These are phyloP conservation scores for Globodera rostochiensis DNA, from an alignment of 1,140 invertebrate species.

Conservation along the genomic window DNA sequence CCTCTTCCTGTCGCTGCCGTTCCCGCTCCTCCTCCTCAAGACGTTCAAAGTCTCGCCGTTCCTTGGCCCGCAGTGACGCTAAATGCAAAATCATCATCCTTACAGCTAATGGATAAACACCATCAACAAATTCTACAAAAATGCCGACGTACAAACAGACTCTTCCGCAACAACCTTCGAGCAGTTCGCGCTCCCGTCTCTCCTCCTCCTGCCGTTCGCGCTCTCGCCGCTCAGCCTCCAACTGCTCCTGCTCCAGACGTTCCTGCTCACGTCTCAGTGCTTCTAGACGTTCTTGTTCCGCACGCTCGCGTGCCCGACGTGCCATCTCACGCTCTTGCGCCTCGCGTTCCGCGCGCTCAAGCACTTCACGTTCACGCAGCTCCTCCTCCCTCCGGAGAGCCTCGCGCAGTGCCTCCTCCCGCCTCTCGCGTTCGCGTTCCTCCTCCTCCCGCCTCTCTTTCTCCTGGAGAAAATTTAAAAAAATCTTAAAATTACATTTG, in stretches of 20 bases:
- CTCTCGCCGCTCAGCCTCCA: conserved; percentile 58
- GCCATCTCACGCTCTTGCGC: conserved; percentile 32
- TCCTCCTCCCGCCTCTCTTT: conserved; percentile 57
- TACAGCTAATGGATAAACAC: too few species aligned
- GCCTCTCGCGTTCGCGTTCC: conserved; percentile 52
- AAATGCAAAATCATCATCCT: conserved; percentile 10
- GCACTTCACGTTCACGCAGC: conserved; percentile 42
- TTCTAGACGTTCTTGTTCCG: conserved; percentile 60
- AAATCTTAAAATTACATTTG: too few species aligned
- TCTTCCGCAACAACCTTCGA: conserved; percentile 24
- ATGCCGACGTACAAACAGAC: too few species aligned
- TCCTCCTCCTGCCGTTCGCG: conserved; percentile 55
- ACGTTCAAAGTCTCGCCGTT: conserved; percentile 52
- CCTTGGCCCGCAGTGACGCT: conserved; percentile 36
- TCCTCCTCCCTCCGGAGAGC: conserved; percentile 48
- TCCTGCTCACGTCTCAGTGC: conserved; percentile 57
- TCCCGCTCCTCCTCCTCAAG: conserved; percentile 49
- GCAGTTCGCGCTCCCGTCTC: conserved; percentile 44
- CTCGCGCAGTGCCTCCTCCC: conserved; percentile 55
- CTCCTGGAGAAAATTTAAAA: conserved; percentile 33
- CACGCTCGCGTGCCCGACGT: conserved; percentile 47
- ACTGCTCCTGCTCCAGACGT: conserved; percentile 55
- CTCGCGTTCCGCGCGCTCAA: conserved; percentile 43
- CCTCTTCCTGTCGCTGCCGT: conserved; percentile 44
- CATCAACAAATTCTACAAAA: too few species aligned